Evolutionary conservation across 1,140 invertebrate species (phyloP).

Genomic region (Drosophila ananassae): DNA sequence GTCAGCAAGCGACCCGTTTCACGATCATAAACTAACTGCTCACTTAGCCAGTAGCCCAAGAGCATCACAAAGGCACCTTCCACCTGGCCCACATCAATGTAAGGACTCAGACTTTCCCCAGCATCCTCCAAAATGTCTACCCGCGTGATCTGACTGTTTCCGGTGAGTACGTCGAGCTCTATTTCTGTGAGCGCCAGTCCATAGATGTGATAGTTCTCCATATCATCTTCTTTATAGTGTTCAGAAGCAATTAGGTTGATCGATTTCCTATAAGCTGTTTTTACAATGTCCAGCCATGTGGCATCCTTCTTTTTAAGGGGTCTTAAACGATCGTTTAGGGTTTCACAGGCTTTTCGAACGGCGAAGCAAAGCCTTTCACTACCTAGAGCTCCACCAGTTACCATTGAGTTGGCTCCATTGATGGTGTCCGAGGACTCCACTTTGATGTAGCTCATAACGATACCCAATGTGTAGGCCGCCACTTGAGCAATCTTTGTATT

Average conservation of each 20-base stretch:
- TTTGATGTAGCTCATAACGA: slow-evolving; percentile 88
- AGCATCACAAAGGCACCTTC: slow-evolving; percentile 93
- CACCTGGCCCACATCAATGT: slow-evolving; percentile 91
- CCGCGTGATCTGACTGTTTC: slow-evolving; percentile 86
- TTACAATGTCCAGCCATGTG: slow-evolving; percentile 88
- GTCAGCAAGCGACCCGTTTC: slow-evolving; percentile 88
- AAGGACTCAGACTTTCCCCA: slow-evolving; percentile 89
- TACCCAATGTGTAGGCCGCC: slow-evolving; percentile 89
- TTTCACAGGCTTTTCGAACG: slow-evolving; percentile 88
- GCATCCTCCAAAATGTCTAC: slow-evolving; percentile 91
- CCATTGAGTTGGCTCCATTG: slow-evolving; percentile 87
- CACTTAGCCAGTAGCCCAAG: slow-evolving; percentile 90
- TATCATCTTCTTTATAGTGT: slow-evolving; percentile 83
- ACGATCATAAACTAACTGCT: slow-evolving; percentile 88
- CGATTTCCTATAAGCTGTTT: slow-evolving; percentile 85
- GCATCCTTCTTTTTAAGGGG: slow-evolving; percentile 86
- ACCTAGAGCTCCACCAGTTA: slow-evolving; percentile 89
- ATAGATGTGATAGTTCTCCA: slow-evolving; percentile 85
- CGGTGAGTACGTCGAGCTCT: slow-evolving; percentile 90
- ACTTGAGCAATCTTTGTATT: slow-evolving; percentile 90
- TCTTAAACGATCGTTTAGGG: slow-evolving; percentile 87
- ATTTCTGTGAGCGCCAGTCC: slow-evolving; percentile 87
- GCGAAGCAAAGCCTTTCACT: slow-evolving; percentile 89
- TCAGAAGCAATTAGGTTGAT: slow-evolving; percentile 88
- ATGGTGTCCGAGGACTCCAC: slow-evolving; percentile 88